Evolutionary conservation across 1,140 invertebrate genomes (phyloP), one percentile per base, ranked within the genome.

Genomic region (Asobara japonica): DNA sequence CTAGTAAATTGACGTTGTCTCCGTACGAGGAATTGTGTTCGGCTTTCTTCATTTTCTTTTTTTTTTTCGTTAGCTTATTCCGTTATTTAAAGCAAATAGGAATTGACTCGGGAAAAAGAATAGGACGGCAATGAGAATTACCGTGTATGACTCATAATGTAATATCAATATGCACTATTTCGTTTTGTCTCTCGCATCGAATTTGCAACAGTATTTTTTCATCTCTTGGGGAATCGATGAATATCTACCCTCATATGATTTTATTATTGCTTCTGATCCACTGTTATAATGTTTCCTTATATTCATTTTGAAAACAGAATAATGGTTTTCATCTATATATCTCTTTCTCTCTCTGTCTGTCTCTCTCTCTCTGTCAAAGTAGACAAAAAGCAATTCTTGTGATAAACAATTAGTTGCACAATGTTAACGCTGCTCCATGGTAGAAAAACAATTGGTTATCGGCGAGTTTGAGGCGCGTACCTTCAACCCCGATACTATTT

Each of bases 361-460:
- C 22, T 20, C 5, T 56, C 11, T 1, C 6, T 45, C 16, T 36
- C 69, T 65, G 61, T 22, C 20, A 27, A 56, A 48, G 65, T 20
- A 4, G 25, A 18, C 18, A 61, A 36, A 71, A 61, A 64, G 18
- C 33, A 60, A 71, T n/a, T n/a, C n/a, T 16, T 36, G 56, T 60
- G 33, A 38, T 61, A 69, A 13, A 60, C 27, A 73, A 70, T 4
- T 27, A 72, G 64, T n/a, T 36, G 65, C 38, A 38, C 36, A 60
- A 65, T 73, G 41, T 68, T 18, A 72, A 61, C 41, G 31, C 22
- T 20, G 3, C 10, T 56, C 31, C 4, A 27, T 56, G 5, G 31
- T 6, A 36, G 51, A 22, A 56, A 56, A 56, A 56, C 3, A 56
- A 25, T 6, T 10, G 22, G 22, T 0, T 18, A 56, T 51, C 45